A percentile compares a stretch with the other conserved stretches of the same genome.
phyloP scores from a whole-genome alignment of 2,888 invertebrate genomes.

The Heteropelma amictum region DNA sequence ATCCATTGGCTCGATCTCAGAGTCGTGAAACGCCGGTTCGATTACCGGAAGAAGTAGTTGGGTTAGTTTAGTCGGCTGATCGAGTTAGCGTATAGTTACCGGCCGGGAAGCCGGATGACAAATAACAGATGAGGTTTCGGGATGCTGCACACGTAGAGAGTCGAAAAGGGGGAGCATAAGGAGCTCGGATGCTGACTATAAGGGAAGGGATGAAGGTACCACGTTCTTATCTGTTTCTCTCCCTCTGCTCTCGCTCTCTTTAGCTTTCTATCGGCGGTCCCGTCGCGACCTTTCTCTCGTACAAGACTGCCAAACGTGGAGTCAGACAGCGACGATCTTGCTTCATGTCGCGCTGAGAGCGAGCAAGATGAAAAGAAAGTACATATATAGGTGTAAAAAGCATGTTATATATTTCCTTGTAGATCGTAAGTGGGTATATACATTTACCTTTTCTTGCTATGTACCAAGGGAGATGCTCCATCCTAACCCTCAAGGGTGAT shows the following conservation, averaged over 20 bases:
- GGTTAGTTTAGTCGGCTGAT: conserved; percentile 69
- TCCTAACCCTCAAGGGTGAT: conserved; percentile 67
- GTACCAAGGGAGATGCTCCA: conserved; percentile 29
- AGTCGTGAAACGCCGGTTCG: conserved; percentile 62
- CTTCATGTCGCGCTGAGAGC: conserved; percentile 25
- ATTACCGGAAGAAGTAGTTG: conserved; percentile 68
- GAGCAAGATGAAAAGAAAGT: conserved; percentile 11
- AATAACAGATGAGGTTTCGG: conserved; percentile 70
- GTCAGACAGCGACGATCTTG: conserved; percentile 48
- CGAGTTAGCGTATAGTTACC: conserved; percentile 70
- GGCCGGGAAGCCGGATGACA: conserved; percentile 68
- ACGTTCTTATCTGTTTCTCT: conserved; percentile 24
- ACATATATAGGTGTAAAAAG: conserved; percentile 1
- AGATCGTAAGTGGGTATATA: background rate
- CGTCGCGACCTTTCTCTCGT: conserved; percentile 36
- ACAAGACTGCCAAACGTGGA: conserved; percentile 58
- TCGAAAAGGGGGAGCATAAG: conserved; percentile 36
- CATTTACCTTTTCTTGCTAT: conserved; percentile 11
- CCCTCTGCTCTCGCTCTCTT: conserved; percentile 7
- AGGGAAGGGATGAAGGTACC: conserved; percentile 8
- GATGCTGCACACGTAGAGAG: conserved; percentile 69
- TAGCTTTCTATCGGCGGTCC: conserved; percentile 28
- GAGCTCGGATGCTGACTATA: conserved; percentile 2
- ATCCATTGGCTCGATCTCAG: conserved; percentile 26
- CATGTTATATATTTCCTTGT: conserved; percentile 6